phyloP scores from a whole-genome alignment of 1,140 invertebrate genomes.

The Dendrolimus kikuchii region DNA sequence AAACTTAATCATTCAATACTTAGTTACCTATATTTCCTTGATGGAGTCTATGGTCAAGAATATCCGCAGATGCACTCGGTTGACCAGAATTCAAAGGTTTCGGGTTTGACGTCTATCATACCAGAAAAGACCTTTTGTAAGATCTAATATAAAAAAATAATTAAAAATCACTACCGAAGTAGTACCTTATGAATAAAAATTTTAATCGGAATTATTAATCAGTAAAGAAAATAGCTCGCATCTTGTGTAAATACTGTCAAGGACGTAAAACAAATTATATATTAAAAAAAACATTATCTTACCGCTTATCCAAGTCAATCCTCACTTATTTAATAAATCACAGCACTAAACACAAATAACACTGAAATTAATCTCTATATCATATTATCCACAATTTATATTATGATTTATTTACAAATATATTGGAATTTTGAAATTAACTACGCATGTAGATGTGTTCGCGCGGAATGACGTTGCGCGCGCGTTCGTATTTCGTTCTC shows the following conservation, averaged over 20 bases:
- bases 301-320: constrained; percentile 11
- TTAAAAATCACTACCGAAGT: too few relatives aligned
- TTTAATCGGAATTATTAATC: too few relatives aligned
- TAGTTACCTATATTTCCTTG: too few relatives aligned
- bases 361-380: constrained; percentile 29
- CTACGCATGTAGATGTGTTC: constrained; percentile 37
- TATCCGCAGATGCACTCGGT: too few relatives aligned
- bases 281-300: constrained; percentile 17
- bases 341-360: constrained; percentile 19
- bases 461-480: constrained; percentile 46
- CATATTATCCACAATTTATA: constrained; percentile 15
- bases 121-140: too few relatives aligned
- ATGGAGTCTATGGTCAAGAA: too few relatives aligned
- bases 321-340: constrained; percentile 12
- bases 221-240: too few relatives aligned
- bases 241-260: constrained; percentile 13
- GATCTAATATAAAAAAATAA: too few relatives aligned
- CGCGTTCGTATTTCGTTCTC: constrained; percentile 15
- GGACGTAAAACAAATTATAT: constrained; percentile 16
- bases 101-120: too few relatives aligned
- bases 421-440: constrained; percentile 26
- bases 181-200: too few relatives aligned
- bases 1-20: too few relatives aligned
- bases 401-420: constrained; percentile 21
- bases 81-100: too few relatives aligned